Evolutionary conservation across 92 coral and sea anemone genomes (phyloP), one percentile per base, ranked within the genome.

Genomic region (Plumapathes pennacea): DNA sequence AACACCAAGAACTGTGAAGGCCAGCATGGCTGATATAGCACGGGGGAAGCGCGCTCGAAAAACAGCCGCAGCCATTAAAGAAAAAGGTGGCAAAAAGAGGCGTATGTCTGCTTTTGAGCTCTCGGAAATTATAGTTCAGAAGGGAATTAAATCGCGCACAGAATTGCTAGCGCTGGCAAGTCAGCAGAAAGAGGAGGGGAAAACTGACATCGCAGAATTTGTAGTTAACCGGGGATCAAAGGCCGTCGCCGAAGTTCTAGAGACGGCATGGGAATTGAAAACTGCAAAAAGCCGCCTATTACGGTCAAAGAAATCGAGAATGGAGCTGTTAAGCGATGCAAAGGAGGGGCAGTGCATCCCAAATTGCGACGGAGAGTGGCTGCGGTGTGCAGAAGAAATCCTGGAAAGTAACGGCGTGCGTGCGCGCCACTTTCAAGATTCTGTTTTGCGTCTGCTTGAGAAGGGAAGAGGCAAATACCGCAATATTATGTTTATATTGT

Each of bases 121-220:
- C n/a, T n/a, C n/a, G n/a, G 18, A 76, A n/a, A 54, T 57, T 19
- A 45, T 76, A 3, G 50, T 66, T 34, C 46, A 31, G 12, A 81
- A 74, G 12, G 44, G 17, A 25, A 60, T 69, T 6, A 47, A 36
- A 47, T 32, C 26, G 2, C 14, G 46, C 23, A 69, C 70, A 10
- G 68, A 82, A 53, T 32, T 82, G 67, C 70, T 67, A 30, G 83
- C 80, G 23, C 53, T 82, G 36, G 80, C 80, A 3, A 7, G 38
- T 6, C 71, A 72, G 19, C 64, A 74, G 27, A 78, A 65, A 10
- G 4, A 11, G 36, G 84, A 80, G 38, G 87, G 83, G 0, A 69
- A 76, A 64, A 76, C 71, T 1, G 72, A 83, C 60, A 25, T 83
- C 4, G 92, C 80, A 13, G 76, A 85, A 64, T 79, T 73, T 50